Percentiles rank a stretch among this genome's conserved stretches.
These are phyloP conservation scores for Silurus lanzhouensis DNA, from an alignment of 2,797 vertebrate genomes.

Conservation along the genomic window DNA sequence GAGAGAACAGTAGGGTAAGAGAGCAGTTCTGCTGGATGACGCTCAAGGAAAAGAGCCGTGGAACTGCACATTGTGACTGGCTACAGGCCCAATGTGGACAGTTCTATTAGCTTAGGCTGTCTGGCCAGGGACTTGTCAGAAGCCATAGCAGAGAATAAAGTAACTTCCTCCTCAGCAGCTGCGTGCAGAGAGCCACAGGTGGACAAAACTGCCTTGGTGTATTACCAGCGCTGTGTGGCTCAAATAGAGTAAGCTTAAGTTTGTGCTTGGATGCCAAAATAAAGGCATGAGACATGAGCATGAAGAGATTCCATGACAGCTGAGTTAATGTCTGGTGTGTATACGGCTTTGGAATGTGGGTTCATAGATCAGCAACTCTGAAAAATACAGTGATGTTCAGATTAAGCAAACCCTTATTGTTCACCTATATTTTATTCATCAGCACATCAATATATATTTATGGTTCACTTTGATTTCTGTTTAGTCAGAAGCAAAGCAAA, in stretches of 20 bases:
- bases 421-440: neutral
- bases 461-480: neutral
- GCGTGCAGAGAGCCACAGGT: constrained; percentile 23
- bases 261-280: neutral
- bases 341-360: neutral
- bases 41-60: constrained; percentile 23
- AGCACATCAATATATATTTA: neutral
- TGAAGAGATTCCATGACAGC: constrained; percentile 10
- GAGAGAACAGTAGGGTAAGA: constrained; percentile 19
- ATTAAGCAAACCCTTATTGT: neutral
- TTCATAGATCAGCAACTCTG: neutral
- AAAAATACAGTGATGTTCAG: neutral
- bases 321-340: neutral
- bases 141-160: constrained; percentile 11
- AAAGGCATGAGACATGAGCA: neutral
- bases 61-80: constrained; percentile 12
- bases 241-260: neutral
- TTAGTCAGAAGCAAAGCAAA: neutral
- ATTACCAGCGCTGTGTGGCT: neutral
- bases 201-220: constrained; percentile 11
- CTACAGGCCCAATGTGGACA: constrained; percentile 28
- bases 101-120: constrained; percentile 34
- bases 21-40: constrained; percentile 21
- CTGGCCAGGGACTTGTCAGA: constrained; percentile 10
- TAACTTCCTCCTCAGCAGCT: constrained; percentile 32